Evolutionary conservation across 1,140 invertebrate genomes (phyloP).

Genomic region (Trissolcus basalis): DNA sequence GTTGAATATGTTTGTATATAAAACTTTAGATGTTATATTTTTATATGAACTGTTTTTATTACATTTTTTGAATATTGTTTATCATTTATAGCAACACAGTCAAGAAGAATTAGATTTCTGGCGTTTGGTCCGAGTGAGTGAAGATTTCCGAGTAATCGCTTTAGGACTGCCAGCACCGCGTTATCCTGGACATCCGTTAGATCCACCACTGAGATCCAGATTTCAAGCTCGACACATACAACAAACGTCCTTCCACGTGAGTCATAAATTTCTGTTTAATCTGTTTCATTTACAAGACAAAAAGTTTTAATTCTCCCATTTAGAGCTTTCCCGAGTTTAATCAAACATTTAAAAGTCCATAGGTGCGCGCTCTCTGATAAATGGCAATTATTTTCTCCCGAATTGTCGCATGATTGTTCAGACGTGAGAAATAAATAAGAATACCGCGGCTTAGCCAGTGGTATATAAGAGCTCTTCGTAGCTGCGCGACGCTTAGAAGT

Average conservation of each 20-base stretch:
- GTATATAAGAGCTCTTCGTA: constrained; percentile 67
- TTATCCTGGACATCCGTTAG: constrained; percentile 93
- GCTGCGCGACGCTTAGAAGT: constrained; percentile 70
- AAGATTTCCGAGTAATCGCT: constrained; percentile 94
- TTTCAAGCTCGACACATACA: constrained; percentile 94
- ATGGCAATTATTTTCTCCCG: constrained; percentile 23
- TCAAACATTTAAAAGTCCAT: too few relatives aligned
- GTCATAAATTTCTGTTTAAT: too few relatives aligned
- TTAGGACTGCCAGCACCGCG: constrained; percentile 90
- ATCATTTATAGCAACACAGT: constrained; percentile 81
- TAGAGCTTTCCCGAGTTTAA: too few relatives aligned
- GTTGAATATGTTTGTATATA: too few relatives aligned
- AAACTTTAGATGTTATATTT: too few relatives aligned
- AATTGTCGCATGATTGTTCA: constrained; percentile 30
- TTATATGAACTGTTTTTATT: not conserved
- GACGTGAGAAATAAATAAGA: constrained; percentile 27
- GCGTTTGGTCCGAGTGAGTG: constrained; percentile 91
- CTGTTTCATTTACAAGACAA: too few relatives aligned
- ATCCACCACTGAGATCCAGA: constrained; percentile 94
- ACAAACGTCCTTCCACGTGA: constrained; percentile 67
- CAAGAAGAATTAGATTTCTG: constrained; percentile 87
- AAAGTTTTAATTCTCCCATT: too few relatives aligned
- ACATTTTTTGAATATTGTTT: not conserved
- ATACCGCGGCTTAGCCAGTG: constrained; percentile 24
- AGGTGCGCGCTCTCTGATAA: too few relatives aligned